Evolutionary conservation across 2,113 vertebrate genomes (phyloP).

Genomic region (Tylochromis polylepis): DNA sequence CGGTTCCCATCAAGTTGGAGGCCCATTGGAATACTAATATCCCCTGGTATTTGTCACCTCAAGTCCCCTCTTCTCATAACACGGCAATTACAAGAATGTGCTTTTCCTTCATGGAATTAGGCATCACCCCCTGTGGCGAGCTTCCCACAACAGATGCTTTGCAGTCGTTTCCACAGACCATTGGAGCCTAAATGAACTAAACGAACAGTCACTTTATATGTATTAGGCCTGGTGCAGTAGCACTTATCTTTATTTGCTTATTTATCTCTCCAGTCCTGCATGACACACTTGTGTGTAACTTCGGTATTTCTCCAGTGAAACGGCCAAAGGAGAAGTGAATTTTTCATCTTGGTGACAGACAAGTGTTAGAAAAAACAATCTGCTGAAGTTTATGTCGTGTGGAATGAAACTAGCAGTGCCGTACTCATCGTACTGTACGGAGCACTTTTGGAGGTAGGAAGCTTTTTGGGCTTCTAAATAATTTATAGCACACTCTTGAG

Average conservation of each 20-base stretch:
- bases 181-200: constrained; percentile 65
- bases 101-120: constrained; percentile 63
- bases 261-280: constrained; percentile 27
- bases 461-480: constrained; percentile 22
- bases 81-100: constrained; percentile 60
- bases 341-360: not conserved
- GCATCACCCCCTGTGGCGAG: constrained; percentile 42
- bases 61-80: constrained; percentile 38
- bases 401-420: not conserved
- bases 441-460: constrained; percentile 4
- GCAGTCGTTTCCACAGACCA: constrained; percentile 50
- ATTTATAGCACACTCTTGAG: constrained; percentile 24
- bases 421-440: not conserved
- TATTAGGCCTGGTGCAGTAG: constrained; percentile 30
- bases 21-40: constrained; percentile 65
- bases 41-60: constrained; percentile 46
- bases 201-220: constrained; percentile 61
- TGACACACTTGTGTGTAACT: not conserved
- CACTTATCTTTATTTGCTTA: constrained; percentile 40
- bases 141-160: constrained; percentile 62
- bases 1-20: constrained; percentile 60
- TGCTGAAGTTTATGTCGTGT: not conserved
- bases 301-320: not conserved
- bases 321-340: not conserved
- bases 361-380: not conserved